Conservation (phyloP, 2,797 vertebrate genomes). For the Halcyon smyrnensis region DNA sequence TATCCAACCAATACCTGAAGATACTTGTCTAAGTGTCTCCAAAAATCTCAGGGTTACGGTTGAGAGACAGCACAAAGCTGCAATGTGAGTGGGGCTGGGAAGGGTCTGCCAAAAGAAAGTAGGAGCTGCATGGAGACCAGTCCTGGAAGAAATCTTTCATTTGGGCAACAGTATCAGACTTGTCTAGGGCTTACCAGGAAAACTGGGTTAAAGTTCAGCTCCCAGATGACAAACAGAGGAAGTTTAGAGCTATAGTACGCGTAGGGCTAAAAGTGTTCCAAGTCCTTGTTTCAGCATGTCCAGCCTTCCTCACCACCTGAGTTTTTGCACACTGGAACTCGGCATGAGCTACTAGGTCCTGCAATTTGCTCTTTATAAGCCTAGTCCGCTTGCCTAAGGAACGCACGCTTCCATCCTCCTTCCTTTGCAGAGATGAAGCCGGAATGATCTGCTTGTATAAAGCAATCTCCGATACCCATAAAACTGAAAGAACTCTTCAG, state of each 20-base stretch:
- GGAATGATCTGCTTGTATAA: fast-evolving
- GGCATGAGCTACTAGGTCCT: not conserved
- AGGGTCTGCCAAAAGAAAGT: not conserved
- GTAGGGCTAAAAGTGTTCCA: not conserved
- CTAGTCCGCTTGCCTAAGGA: not conserved
- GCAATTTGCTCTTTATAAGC: not conserved
- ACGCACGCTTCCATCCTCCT: not conserved
- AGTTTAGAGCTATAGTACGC: not conserved
- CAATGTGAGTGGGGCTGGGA: not conserved
- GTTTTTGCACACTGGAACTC: not conserved
- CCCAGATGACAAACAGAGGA: not conserved
- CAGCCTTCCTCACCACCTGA: not conserved
- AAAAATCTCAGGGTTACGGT: not conserved
- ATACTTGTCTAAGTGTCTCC: fast-evolving
- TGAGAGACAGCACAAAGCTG: not conserved
- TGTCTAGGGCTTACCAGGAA: not conserved
- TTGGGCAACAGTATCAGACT: not conserved
- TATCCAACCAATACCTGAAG: not conserved
- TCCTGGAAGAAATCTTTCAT: not conserved
- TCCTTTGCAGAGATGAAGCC: not conserved
- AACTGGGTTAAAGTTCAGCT: not conserved
- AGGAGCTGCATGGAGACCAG: not conserved
- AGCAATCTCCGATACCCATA: not conserved
- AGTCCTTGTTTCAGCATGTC: not conserved
- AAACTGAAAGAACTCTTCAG: not conserved